Conservation (phyloP, 2,888 invertebrate genomes). For the Eubasilissa splendida region DNA sequence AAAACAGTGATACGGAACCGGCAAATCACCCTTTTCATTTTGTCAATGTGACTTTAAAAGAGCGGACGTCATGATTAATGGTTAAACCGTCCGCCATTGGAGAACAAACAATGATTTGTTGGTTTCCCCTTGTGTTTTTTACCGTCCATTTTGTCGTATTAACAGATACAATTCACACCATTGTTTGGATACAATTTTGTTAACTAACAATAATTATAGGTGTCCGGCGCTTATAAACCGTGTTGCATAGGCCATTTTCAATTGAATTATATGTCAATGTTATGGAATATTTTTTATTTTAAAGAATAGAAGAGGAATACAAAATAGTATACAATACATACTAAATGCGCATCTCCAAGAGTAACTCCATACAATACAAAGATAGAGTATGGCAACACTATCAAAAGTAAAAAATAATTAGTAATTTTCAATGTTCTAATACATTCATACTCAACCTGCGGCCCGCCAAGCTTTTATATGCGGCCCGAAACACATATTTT, state of each 20-base stretch:
- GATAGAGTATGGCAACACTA: too few species aligned
- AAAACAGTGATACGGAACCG: neutral
- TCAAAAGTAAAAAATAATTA: too few species aligned
- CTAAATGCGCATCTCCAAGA: too few species aligned
- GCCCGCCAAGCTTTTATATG: too few species aligned
- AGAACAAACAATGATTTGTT: slow-evolving; percentile 38
- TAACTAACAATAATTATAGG: slow-evolving; percentile 8
- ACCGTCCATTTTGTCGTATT: slow-evolving; percentile 29
- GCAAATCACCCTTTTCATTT: slow-evolving; percentile 17
- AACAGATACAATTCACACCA: slow-evolving; percentile 12
- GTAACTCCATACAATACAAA: too few species aligned
- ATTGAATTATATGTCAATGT: too few species aligned
- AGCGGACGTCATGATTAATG: slow-evolving; percentile 34
- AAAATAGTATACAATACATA: too few species aligned
- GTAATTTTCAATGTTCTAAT: too few species aligned
- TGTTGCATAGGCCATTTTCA: neutral
- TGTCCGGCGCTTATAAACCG: slow-evolving; percentile 14
- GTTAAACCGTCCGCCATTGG: slow-evolving; percentile 3
- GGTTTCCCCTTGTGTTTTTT: slow-evolving; percentile 29
- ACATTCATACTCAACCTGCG: too few species aligned
- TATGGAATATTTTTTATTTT: too few species aligned
- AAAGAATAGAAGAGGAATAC: too few species aligned
- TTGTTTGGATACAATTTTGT: slow-evolving; percentile 24
- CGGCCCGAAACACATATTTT: too few species aligned
- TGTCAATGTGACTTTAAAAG: slow-evolving; percentile 34